Conservation (phyloP, 1,140 invertebrate species). For the Cryptotermes secundus region DNA sequence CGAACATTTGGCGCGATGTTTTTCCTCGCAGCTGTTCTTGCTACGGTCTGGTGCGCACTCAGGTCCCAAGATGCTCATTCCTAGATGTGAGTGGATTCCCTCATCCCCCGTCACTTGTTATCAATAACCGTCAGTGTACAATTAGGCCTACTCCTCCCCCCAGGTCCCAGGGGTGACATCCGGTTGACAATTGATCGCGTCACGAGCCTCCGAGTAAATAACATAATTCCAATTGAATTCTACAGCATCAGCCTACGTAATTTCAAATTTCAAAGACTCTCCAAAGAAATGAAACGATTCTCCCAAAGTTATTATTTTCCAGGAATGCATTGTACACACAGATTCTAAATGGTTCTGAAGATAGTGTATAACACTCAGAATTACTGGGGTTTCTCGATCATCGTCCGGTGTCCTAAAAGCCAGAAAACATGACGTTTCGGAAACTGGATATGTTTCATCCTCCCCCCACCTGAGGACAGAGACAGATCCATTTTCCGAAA, state of each 20-base stretch:
- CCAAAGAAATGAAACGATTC: background rate
- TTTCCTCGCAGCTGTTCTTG: background rate
- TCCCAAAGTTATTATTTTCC: too few relatives aligned
- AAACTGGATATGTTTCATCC: too few relatives aligned
- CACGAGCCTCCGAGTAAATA: background rate
- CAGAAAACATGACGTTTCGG: background rate
- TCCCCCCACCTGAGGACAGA: too few relatives aligned
- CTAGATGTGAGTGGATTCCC: background rate
- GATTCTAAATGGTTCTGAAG: too few relatives aligned
- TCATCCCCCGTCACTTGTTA: background rate
- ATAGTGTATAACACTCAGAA: too few relatives aligned
- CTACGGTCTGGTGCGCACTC: background rate
- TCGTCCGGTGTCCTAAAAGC: background rate
- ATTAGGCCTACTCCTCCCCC: background rate
- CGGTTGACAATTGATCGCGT: background rate
- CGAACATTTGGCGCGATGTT: background rate
- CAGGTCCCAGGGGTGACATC: background rate
- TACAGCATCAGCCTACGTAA: too few relatives aligned
- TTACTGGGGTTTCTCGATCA: background rate
- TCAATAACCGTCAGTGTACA: constrained; percentile 7
- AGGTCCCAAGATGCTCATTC: background rate
- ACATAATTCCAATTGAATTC: background rate
- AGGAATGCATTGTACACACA: too few relatives aligned
- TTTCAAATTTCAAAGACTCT: background rate
- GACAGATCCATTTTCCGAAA: too few relatives aligned